Evolutionary conservation across 1,140 invertebrate species (phyloP).

Genomic region (Bombus haemorrhoidalis): DNA sequence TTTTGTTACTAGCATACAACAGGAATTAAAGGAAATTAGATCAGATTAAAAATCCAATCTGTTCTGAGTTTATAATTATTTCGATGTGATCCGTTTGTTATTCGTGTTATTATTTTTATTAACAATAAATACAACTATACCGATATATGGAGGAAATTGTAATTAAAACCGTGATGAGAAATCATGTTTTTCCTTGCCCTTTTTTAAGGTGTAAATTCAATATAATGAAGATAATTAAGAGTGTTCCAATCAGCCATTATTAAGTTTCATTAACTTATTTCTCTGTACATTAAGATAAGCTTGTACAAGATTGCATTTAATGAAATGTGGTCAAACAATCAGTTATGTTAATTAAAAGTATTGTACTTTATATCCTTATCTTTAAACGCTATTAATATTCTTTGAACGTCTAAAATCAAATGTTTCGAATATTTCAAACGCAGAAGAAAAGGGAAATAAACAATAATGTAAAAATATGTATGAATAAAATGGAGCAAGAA

Average conservation of each 20-base stretch:
- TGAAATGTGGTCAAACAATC: not conserved
- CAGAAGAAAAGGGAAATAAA: not conserved
- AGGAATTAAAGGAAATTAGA: not conserved
- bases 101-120: not conserved
- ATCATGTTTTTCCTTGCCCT: not conserved
- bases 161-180: not conserved
- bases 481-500: not conserved
- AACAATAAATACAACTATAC: slow-evolving; percentile 9
- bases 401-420: not conserved
- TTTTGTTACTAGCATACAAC: not conserved
- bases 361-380: not conserved
- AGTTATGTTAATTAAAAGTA: not conserved
- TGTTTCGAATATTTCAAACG: not conserved
- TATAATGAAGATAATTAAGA: not conserved
- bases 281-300: not conserved
- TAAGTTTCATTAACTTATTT: not conserved
- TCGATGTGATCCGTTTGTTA: not conserved
- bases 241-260: too few relatives aligned
- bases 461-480: not conserved
- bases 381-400: not conserved
- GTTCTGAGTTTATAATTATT: not conserved
- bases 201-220: not conserved
- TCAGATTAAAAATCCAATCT: not conserved
- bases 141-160: not conserved
- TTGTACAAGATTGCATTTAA: not conserved